These are phyloP conservation scores for Cuculus canorus DNA, from an alignment of 2,797 vertebrate species.

Conservation along the genomic window DNA sequence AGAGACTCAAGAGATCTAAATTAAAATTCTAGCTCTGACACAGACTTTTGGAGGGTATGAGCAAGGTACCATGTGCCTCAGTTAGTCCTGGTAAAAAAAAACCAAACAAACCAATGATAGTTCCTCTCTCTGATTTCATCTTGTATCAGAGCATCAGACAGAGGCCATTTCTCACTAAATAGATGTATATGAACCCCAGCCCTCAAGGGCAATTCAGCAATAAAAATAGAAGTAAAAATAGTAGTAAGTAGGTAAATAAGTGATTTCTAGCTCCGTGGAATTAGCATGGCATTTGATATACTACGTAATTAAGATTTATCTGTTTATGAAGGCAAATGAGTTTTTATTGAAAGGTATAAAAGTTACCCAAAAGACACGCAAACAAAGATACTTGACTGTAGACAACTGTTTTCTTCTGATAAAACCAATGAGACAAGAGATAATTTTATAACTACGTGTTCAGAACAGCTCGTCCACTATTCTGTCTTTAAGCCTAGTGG, in stretches of 20 bases:
- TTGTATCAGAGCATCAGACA: background rate
- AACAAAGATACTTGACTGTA: background rate
- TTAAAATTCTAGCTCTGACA: slow-evolving; percentile 46
- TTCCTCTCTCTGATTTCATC: background rate
- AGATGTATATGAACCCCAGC: background rate
- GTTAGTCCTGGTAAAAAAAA: background rate
- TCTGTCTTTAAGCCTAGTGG: background rate
- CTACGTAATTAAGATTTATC: background rate
- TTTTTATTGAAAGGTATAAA: background rate
- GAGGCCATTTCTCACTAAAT: background rate
- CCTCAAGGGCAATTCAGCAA: background rate
- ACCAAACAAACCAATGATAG: too few relatives aligned
- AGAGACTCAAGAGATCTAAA: slow-evolving; percentile 11
- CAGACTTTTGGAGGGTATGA: slow-evolving; percentile 10
- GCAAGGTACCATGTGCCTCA: background rate
- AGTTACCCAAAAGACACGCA: background rate
- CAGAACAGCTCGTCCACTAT: background rate
- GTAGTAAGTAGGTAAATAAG: background rate
- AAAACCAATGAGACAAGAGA: background rate
- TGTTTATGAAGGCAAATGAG: background rate
- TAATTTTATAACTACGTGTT: background rate
- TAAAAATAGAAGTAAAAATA: background rate
- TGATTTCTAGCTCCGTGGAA: background rate
- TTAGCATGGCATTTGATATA: background rate
- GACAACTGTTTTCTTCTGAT: background rate